These are phyloP conservation scores for Phalanger gymnotis DNA, from an alignment of 2,797 vertebrate species.

Conservation along the genomic window DNA sequence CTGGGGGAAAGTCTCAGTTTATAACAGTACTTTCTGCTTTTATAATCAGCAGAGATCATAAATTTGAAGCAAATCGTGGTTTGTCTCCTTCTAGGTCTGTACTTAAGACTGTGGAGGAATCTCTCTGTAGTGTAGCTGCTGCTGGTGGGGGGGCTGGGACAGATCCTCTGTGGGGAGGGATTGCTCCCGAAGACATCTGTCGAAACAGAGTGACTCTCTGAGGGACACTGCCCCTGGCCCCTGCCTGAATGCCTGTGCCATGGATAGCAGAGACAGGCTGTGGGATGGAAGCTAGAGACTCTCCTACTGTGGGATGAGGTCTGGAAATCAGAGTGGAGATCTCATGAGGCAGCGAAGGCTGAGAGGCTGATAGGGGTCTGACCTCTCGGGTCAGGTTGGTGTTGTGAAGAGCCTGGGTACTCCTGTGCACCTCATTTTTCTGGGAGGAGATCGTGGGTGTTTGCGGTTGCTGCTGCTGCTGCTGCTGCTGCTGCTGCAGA, in stretches of 20 bases:
- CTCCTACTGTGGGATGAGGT: conserved; percentile 93
- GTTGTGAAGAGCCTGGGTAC: conserved; percentile 94
- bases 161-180: conserved; percentile 90
- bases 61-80: conserved; percentile 97
- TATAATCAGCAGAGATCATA: conserved; percentile 93
- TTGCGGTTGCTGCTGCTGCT: conserved; percentile 84
- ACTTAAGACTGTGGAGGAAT: conserved; percentile 93
- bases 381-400: conserved; percentile 94
- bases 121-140: conserved; percentile 85
- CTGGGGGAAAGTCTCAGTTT: conserved; percentile 82
- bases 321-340: conserved; percentile 89
- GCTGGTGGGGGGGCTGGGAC: conserved; percentile 83
- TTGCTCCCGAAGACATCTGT: conserved; percentile 97
- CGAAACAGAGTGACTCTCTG: conserved; percentile 95
- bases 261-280: conserved; percentile 88
- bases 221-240: conserved; percentile 90
- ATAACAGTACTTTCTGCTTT: conserved; percentile 85
- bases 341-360: conserved; percentile 98
- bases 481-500: conserved; percentile 79
- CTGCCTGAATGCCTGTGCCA: conserved; percentile 87
- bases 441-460: conserved; percentile 87
- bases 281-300: conserved; percentile 93
- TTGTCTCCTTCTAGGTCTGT: conserved; percentile 98
- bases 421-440: conserved; percentile 93
- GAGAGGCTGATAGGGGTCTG: conserved; percentile 96